Conservation (phyloP, 2,888 invertebrate genomes). For the Gibbula magus region DNA sequence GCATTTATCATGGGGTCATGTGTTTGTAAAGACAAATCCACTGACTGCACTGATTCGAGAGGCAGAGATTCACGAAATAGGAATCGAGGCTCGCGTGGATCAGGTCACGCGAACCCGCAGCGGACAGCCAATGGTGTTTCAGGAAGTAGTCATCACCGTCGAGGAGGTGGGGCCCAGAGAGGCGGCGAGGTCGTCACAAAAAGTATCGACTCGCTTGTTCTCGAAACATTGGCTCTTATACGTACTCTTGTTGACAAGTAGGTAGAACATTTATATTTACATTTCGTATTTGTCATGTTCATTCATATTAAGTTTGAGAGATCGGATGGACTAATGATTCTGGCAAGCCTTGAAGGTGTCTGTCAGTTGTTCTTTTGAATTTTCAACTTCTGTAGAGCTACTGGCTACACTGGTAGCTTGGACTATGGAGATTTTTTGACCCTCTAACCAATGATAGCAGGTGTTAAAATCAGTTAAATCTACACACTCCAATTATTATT, state of each 20-base stretch:
- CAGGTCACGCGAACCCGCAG: constrained; percentile 31
- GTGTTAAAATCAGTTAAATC: too few species aligned
- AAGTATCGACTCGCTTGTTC: constrained; percentile 82
- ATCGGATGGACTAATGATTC: too few species aligned
- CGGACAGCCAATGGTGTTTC: constrained; percentile 20
- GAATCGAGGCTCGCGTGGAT: constrained; percentile 25
- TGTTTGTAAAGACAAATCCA: constrained; percentile 81
- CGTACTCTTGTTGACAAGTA: constrained; percentile 90
- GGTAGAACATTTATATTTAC: constrained; percentile 64
- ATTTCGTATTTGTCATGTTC: too few species aligned
- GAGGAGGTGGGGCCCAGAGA: constrained; percentile 29
- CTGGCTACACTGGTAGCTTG: too few species aligned
- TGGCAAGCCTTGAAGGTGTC: too few species aligned
- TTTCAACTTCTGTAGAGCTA: too few species aligned
- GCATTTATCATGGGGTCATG: constrained; percentile 83
- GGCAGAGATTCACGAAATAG: constrained; percentile 43
- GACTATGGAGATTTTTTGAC: too few species aligned
- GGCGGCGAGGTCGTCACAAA: constrained; percentile 41
- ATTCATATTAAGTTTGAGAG: too few species aligned
- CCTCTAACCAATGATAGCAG: too few species aligned
- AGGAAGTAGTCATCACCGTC: constrained; percentile 22
- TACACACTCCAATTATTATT: too few species aligned
- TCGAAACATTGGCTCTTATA: constrained; percentile 87
- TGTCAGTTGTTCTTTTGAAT: too few species aligned
- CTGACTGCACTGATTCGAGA: constrained; percentile 50